Evolutionary conservation across 2,113 vertebrate genomes (phyloP), one percentile per base, ranked within the genome.

Genomic region (Eretmochelys imbricata): DNA sequence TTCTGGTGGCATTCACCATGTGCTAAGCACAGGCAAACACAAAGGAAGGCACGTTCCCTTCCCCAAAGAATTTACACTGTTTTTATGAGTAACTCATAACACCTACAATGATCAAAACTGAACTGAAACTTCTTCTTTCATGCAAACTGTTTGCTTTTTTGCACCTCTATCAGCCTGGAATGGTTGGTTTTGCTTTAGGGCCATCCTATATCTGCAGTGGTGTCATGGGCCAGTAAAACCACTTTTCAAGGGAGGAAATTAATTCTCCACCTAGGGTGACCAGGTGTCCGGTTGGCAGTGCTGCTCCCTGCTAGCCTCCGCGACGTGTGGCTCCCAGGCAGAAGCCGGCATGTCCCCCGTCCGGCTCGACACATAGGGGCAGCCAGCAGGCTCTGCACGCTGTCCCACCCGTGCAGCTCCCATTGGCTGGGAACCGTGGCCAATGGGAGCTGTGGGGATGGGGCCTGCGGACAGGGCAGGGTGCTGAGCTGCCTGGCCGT

Each of bases 71-170:
- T 10, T 79, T 29, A 27, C 0, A 5, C 10, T 65, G 42, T 50
- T 72, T 46, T 35, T n/a, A 7, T 0, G 0, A 48, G 5, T 38
- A 54, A 38, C 0, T 2, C 42, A 20, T 11, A 29, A 1, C 12
- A 11, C 24, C 25, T 80, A 10, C 25, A 35, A 84, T 0, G 7
- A 57, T 2, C 83, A 48, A 48, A 55, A 3, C 5, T 14, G 72
- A 57, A 65, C 1, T 1, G 2, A 31, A 4, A 69, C 6, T 69
- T 17, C 31, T n/a, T 69, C 35, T n/a, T 72, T 72, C 8, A 20
- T 2, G 20, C 22, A 6, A 38, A 19, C 17, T 17, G 5, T n/a
- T 42, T n/a, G n/a, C 2, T 27, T 82, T 82, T 82, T 38, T 55
- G 46, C 76, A 79, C 16, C 27, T 17, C 76, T 35, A 24, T 13